These are phyloP conservation scores for Caenorhabditis tropicalis DNA, from an alignment of 1,140 invertebrate genomes.

Conservation along the genomic window DNA sequence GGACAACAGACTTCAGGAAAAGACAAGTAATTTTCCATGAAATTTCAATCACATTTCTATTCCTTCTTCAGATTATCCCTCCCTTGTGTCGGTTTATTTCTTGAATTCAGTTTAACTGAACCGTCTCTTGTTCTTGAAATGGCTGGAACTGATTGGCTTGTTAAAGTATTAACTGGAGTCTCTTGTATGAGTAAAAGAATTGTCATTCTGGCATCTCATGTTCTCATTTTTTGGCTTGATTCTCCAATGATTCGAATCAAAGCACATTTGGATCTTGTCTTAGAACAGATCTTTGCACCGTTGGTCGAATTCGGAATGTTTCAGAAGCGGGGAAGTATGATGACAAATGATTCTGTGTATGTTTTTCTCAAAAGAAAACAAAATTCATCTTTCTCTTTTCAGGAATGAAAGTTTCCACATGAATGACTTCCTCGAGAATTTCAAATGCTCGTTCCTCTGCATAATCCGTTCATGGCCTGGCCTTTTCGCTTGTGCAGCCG, in stretches of 20 bases:
- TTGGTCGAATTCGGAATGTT: slow-evolving; percentile 59
- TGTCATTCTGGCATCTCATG: slow-evolving; percentile 45
- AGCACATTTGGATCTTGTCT: slow-evolving; percentile 50
- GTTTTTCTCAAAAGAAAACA: slow-evolving; percentile 51
- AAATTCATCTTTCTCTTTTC: slow-evolving; percentile 15
- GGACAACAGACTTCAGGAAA: not conserved
- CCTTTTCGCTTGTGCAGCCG: slow-evolving; percentile 52
- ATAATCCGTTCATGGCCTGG: slow-evolving; percentile 53
- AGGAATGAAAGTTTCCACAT: slow-evolving; percentile 29
- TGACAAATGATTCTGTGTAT: not conserved
- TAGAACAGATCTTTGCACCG: slow-evolving; percentile 58
- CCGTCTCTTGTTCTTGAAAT: slow-evolving; percentile 51
- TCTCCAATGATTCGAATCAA: slow-evolving; percentile 47
- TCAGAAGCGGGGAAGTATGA: slow-evolving; percentile 7
- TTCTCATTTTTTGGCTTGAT: slow-evolving; percentile 56
- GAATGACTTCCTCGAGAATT: slow-evolving; percentile 44
- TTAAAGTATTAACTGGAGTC: slow-evolving; percentile 48
- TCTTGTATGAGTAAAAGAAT: slow-evolving; percentile 43
- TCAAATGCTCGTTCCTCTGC: slow-evolving; percentile 42
- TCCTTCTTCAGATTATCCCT: slow-evolving; percentile 43
- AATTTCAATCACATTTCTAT: not conserved
- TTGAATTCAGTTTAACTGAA: slow-evolving; percentile 54
- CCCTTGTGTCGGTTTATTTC: slow-evolving; percentile 46
- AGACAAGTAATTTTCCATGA: not conserved
- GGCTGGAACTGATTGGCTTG: slow-evolving; percentile 57